Conservation (phyloP, 2,797 vertebrate genomes). For the Gambelia wislizenii region DNA sequence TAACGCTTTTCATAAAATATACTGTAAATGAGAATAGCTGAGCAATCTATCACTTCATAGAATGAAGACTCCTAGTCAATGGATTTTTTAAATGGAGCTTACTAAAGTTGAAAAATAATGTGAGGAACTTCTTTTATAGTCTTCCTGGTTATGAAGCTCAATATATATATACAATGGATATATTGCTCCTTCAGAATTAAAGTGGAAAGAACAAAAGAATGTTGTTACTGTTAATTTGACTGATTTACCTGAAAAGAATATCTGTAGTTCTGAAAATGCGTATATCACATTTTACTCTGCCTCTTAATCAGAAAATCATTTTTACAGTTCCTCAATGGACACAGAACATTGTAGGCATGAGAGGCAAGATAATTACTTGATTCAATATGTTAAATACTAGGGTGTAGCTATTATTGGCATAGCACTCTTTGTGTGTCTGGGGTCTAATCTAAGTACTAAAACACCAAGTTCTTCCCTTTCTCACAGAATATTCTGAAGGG, state of each 20-base stretch:
- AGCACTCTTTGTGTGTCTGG: constrained; percentile 9
- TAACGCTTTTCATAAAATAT: constrained; percentile 65
- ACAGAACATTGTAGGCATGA: background rate
- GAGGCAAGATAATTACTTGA: constrained; percentile 44
- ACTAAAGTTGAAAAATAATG: constrained; percentile 27
- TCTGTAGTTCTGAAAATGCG: constrained; percentile 12
- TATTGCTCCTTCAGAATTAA: too few relatives aligned
- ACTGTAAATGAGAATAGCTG: constrained; percentile 62
- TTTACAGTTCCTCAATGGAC: background rate
- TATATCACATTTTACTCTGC: constrained; percentile 11
- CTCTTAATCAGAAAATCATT: constrained; percentile 44
- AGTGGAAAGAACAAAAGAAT: background rate
- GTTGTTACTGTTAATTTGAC: background rate
- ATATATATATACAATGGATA: constrained; percentile 7
- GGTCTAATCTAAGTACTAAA: constrained; percentile 22
- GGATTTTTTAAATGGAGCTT: constrained; percentile 54
- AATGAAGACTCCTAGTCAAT: constrained; percentile 40
- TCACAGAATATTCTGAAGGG: background rate
- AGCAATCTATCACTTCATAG: constrained; percentile 53
- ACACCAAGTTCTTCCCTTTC: background rate
- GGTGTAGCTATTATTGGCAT: background rate
- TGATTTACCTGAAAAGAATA: constrained; percentile 18
- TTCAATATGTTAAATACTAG: constrained; percentile 18
- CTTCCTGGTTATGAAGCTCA: constrained; percentile 40
- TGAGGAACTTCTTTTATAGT: background rate